Conservation (phyloP, 2,113 vertebrate genomes). For the Gobio gobio region DNA sequence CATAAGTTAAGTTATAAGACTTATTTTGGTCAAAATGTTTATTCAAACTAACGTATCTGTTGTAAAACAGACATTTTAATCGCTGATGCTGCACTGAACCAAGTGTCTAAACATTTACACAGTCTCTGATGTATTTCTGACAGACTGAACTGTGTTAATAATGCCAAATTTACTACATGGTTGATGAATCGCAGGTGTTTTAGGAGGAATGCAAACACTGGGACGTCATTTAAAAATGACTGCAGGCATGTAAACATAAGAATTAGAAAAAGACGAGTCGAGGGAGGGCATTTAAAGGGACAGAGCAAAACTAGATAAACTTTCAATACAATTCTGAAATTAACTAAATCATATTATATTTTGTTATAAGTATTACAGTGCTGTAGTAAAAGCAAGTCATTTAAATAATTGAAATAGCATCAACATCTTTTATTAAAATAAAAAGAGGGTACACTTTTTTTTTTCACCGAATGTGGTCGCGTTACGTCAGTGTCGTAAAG, state of each 20-base stretch:
- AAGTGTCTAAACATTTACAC: not conserved
- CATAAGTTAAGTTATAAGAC: not conserved
- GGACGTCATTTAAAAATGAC: not conserved
- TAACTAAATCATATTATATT: too few species aligned
- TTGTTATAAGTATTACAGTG: too few species aligned
- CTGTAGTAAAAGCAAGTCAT: too few species aligned
- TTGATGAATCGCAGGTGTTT: not conserved
- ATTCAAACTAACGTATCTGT: not conserved
- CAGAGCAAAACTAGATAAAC: too few species aligned
- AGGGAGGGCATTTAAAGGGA: not conserved
- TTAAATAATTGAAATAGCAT: not conserved
- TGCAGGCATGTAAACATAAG: not conserved
- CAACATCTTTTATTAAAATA: not conserved
- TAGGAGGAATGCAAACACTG: not conserved
- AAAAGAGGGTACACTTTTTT: not conserved
- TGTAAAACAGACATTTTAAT: not conserved
- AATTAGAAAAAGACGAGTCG: not conserved
- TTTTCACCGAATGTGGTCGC: not conserved
- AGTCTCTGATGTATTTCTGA: not conserved
- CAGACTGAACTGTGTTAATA: not conserved
- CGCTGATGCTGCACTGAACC: not conserved
- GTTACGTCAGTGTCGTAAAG: slow-evolving; percentile 42
- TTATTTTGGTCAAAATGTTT: not conserved
- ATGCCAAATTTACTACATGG: not conserved
- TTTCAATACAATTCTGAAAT: too few species aligned